phyloP scores from a whole-genome alignment of 2,797 vertebrate species.

The Syngnathus acus region DNA sequence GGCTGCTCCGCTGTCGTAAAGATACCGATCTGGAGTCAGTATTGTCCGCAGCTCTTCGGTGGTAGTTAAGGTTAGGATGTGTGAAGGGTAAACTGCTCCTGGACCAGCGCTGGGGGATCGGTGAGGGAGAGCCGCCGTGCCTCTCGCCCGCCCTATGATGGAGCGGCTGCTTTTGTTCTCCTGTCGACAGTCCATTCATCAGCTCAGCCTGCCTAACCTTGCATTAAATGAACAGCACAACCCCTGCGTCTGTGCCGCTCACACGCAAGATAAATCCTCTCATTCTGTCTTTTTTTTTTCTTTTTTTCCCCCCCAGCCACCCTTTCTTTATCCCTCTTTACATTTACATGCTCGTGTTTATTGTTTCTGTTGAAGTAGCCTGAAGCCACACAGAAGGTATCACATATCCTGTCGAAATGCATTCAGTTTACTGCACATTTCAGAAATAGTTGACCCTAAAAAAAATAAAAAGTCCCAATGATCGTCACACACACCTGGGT shows the following conservation, averaged over 20 bases:
- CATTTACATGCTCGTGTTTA: constrained; percentile 7
- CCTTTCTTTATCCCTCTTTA: constrained; percentile 19
- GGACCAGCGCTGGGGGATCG: constrained; percentile 44
- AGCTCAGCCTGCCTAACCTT: constrained; percentile 84
- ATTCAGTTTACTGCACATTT: too few species aligned
- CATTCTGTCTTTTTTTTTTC: constrained; percentile 13
- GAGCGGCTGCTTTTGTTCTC: constrained; percentile 79
- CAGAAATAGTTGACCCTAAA: too few species aligned
- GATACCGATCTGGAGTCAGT: constrained; percentile 50
- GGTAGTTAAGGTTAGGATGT: constrained; percentile 40
- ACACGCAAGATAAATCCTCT: constrained; percentile 63
- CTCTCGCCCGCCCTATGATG: constrained; percentile 67
- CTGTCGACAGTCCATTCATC: constrained; percentile 82
- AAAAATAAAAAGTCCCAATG: too few species aligned
- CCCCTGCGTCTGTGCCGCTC: constrained; percentile 69
- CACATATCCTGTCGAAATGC: too few species aligned
- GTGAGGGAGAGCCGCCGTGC: constrained; percentile 40
- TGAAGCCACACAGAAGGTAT: not conserved
- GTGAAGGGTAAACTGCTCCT: constrained; percentile 56
- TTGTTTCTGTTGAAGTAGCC: not conserved
- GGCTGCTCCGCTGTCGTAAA: constrained; percentile 13
- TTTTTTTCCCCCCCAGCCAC: constrained; percentile 8
- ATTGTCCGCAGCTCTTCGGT: constrained; percentile 24
- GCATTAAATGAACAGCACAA: constrained; percentile 88
- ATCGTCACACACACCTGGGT: too few species aligned